Percentiles rank a stretch among this genome's conserved stretches.
phyloP scores from a whole-genome alignment of 2,888 invertebrate genomes.

The Atethmia centrago region DNA sequence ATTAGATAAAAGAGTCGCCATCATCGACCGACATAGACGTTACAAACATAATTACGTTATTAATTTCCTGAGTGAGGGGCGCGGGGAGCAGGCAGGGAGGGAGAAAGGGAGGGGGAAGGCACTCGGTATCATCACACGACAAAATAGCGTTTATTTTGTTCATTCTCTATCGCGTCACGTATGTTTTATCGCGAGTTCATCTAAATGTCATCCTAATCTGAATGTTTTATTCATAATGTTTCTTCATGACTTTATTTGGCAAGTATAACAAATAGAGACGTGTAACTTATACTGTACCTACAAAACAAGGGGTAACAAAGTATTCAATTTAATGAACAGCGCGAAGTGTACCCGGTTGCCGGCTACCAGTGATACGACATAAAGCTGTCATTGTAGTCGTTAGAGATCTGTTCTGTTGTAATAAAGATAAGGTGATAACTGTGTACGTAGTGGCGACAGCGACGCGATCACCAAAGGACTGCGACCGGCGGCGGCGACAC shows the following conservation, averaged over 20 bases:
- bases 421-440: slow-evolving; percentile 19
- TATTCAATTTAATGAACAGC: background rate
- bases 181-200: slow-evolving; percentile 40
- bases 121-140: slow-evolving; percentile 20
- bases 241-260: slow-evolving; percentile 18
- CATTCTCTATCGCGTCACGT: slow-evolving; percentile 42
- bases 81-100: background rate
- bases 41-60: slow-evolving; percentile 64
- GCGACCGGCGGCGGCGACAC: background rate
- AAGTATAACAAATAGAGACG: slow-evolving; percentile 4
- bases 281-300: background rate
- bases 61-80: slow-evolving; percentile 11
- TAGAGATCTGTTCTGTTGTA: slow-evolving; percentile 12
- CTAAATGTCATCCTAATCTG: slow-evolving; percentile 36
- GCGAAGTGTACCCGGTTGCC: background rate
- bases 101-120: background rate
- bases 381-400: slow-evolving; percentile 1
- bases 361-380: background rate
- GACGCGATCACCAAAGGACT: too few relatives aligned
- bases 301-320: background rate
- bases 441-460: background rate
- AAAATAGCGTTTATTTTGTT: slow-evolving; percentile 22
- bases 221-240: slow-evolving; percentile 52
- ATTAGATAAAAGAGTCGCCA: slow-evolving; percentile 65
- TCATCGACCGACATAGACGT: slow-evolving; percentile 56